A percentile compares a stretch with the other conserved stretches of the same genome.
Evolutionary conservation across 2,888 invertebrate genomes (phyloP).

Genomic region (Nycteola revayana): DNA sequence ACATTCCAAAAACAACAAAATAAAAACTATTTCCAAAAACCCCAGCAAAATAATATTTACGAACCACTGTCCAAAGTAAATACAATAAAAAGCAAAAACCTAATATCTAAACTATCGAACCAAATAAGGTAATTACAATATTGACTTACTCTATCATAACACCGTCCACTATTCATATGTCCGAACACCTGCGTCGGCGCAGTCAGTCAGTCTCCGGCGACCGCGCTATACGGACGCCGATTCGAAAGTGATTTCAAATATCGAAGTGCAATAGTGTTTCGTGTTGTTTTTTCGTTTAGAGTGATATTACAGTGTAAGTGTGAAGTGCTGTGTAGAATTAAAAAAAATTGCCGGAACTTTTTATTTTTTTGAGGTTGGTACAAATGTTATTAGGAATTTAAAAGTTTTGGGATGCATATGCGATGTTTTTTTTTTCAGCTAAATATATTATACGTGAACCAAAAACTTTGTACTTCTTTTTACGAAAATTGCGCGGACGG

Average conservation of each 20-base stretch:
- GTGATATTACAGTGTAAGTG: too few relatives aligned
- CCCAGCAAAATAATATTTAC: too few relatives aligned
- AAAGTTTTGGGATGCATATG: too few relatives aligned
- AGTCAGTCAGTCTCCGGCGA: slow-evolving; percentile 41
- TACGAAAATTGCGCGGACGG: too few relatives aligned
- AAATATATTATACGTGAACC: too few relatives aligned
- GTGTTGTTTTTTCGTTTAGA: slow-evolving; percentile 6
- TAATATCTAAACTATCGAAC: slow-evolving; percentile 1
- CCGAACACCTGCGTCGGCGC: slow-evolving; percentile 51
- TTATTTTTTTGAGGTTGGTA: background rate
- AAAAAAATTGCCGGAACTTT: background rate
- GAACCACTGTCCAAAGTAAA: background rate
- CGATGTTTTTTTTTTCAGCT: too few relatives aligned
- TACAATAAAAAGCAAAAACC: background rate
- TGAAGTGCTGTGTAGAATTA: background rate
- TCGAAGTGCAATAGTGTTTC: slow-evolving; percentile 13
- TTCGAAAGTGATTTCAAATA: slow-evolving; percentile 7
- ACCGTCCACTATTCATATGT: slow-evolving; percentile 54
- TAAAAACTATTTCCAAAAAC: too few relatives aligned
- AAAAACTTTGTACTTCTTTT: too few relatives aligned
- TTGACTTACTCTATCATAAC: slow-evolving; percentile 39
- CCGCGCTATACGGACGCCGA: slow-evolving; percentile 19
- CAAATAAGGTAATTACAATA: slow-evolving; percentile 19
- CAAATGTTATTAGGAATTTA: too few relatives aligned
- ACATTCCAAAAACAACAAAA: too few relatives aligned